Evolutionary conservation across 2,888 invertebrate genomes (phyloP).

Genomic region (Leptopterna dolabrata): DNA sequence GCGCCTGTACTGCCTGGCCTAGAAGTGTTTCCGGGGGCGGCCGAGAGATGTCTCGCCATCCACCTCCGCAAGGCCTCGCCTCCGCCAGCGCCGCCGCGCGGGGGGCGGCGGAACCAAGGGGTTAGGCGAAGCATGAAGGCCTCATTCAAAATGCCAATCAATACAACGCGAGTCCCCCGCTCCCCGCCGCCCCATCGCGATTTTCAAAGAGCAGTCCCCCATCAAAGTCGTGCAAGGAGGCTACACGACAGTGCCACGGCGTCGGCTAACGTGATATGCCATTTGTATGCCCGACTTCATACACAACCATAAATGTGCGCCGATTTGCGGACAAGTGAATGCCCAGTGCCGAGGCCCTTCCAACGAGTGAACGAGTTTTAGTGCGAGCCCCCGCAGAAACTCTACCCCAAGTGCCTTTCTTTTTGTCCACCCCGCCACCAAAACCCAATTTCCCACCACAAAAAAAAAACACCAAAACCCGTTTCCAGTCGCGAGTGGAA

Average conservation of each 20-base stretch:
- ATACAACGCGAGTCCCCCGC: conserved; percentile 59
- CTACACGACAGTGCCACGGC: not conserved
- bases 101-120: conserved; percentile 15
- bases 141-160: conserved; percentile 63
- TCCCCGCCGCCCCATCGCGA: not conserved
- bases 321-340: not conserved
- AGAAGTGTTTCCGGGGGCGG: not conserved
- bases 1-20: too few relatives aligned
- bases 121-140: conserved; percentile 54
- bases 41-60: not conserved
- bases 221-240: not conserved
- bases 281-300: not conserved
- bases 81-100: not conserved
- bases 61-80: not conserved
- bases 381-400: not conserved
- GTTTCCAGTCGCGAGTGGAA: not conserved
- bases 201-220: not conserved
- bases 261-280: not conserved
- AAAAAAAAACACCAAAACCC: not conserved
- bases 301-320: not conserved
- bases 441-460: not conserved
- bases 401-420: not conserved
- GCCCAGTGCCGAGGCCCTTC: not conserved
- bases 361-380: not conserved
- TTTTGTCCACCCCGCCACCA: not conserved